Base-by-base conservation (phyloP, 1,140 invertebrate species). In the Drosophila baimaii region DNA sequence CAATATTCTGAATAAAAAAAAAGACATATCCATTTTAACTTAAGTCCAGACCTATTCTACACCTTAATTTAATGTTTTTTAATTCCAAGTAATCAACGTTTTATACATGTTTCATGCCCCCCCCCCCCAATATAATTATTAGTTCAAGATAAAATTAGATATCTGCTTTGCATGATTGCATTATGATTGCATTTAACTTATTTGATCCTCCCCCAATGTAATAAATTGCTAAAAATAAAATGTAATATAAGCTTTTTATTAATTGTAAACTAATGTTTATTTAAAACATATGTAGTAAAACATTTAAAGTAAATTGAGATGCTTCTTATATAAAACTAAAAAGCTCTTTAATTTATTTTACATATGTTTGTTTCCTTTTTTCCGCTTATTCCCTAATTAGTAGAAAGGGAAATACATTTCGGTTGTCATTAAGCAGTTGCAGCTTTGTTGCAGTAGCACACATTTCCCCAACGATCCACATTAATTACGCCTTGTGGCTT, bases 401-500 rank as follows among this genome's bases (percentile, higher is more conserved):
- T 52, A 10, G n/a, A 21, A 51, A 31, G 9, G 8, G 2, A 37
- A 39, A 39, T 39, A 12, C 15, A 23, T n/a, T 55, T 39, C 31
- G 31, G 15, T 6, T 29, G 25, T 59, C 27, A 27, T 55, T 55
- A 39, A 12, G 19, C 27, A 52, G 46, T 59, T 59, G 57, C 57
- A 21, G 33, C 25, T 21, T 4, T 0, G 25, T 51, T 51, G 35
- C 54, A 33, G 23, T 44, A 23, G 46, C 59, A 77, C 54, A 47
- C 17, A 59, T 17, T 61, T 21, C 62, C 69, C 55, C 31, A 35
- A 54, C 19, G 51, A 54, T 23, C 51, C 51, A 61, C 70, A 82
- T 82, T 75, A 82, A 82, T 74, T 82, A 78, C 75, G 80, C 75
- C 68, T 44, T 41, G 31, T 55, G 52, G 23, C 39, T 62, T 37